phyloP scores from a whole-genome alignment of 2,113 vertebrate species.

The Hippocampus abdominalis region DNA sequence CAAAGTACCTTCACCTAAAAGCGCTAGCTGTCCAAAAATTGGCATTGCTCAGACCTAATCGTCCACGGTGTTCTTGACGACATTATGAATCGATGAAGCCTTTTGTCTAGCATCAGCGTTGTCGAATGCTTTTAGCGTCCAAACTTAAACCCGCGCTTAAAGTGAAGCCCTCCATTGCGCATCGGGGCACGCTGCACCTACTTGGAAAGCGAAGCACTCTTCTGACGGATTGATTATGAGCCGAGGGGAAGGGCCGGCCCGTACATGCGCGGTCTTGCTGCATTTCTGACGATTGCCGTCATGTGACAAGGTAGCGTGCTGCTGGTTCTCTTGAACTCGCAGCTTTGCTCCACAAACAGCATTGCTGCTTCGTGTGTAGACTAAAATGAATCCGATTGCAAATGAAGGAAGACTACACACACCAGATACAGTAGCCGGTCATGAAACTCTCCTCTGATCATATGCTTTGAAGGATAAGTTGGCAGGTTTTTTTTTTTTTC shows the following conservation, averaged over 20 bases:
- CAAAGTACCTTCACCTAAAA: background rate
- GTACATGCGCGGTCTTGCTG: constrained; percentile 33
- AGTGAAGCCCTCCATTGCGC: constrained; percentile 1
- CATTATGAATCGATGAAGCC: background rate
- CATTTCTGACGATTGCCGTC: constrained; percentile 36
- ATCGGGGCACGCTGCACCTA: background rate
- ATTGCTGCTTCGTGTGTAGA: background rate
- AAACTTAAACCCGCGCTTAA: background rate
- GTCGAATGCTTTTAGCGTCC: constrained; percentile 7
- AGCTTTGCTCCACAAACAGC: constrained; percentile 18
- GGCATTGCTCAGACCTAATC: background rate
- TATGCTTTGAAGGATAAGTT: background rate
- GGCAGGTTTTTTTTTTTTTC: background rate
- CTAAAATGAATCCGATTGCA: background rate
- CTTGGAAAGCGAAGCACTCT: background rate
- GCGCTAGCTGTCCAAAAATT: background rate
- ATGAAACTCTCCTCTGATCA: background rate
- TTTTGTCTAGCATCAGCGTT: constrained; percentile 11
- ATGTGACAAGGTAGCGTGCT: constrained; percentile 31
- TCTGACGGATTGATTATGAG: constrained; percentile 18
- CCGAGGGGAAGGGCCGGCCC: constrained; percentile 28
- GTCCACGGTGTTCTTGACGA: background rate
- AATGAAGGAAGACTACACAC: background rate
- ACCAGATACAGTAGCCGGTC: background rate
- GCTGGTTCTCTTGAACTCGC: constrained; percentile 41